phyloP scores from a whole-genome alignment of 2,888 invertebrate genomes.

The Mimumesa dahlbomi region DNA sequence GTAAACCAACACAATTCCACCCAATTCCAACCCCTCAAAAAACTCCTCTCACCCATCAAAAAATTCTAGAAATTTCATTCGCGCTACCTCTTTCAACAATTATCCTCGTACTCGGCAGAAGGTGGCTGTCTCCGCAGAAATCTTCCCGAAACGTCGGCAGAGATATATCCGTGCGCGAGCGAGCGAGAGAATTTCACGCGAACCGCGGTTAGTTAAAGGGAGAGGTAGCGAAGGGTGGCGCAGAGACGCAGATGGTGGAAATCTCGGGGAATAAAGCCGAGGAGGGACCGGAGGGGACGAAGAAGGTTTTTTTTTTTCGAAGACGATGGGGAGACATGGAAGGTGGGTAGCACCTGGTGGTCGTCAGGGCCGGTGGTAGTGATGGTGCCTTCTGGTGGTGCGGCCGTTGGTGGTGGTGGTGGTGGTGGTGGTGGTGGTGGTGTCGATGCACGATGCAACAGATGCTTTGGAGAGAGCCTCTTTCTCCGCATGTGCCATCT shows the following conservation, averaged over 20 bases:
- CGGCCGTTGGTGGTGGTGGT: conserved; percentile 37
- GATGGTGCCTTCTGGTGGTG: conserved; percentile 65
- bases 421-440: conserved; percentile 56
- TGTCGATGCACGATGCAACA: conserved; percentile 73
- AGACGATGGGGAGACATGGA: conserved; percentile 66
- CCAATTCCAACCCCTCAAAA: neutral
- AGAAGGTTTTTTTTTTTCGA: conserved; percentile 64
- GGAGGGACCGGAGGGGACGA: conserved; percentile 29
- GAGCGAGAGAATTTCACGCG: conserved; percentile 10
- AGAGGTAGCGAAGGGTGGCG: conserved; percentile 50
- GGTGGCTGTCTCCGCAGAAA: conserved; percentile 44
- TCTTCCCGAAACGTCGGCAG: conserved; percentile 16
- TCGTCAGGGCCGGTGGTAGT: conserved; percentile 66
- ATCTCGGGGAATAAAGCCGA: conserved; percentile 70
- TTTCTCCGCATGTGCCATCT: conserved; percentile 65
- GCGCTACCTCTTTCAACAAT: conserved; percentile 16
- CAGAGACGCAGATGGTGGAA: conserved; percentile 73
- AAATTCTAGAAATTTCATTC: conserved; percentile 3
- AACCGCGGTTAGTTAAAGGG: conserved; percentile 10
- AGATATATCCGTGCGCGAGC: conserved; percentile 9
- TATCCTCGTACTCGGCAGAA: conserved; percentile 51
- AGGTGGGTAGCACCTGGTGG: conserved; percentile 77
- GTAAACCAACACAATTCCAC: too few species aligned
- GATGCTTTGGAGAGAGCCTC: conserved; percentile 68
- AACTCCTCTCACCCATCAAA: conserved; percentile 4